Percentiles rank a stretch among this genome's conserved stretches.
These are phyloP conservation scores for Leptoclinus maculatus DNA, from an alignment of 2,797 vertebrate genomes.

Conservation along the genomic window DNA sequence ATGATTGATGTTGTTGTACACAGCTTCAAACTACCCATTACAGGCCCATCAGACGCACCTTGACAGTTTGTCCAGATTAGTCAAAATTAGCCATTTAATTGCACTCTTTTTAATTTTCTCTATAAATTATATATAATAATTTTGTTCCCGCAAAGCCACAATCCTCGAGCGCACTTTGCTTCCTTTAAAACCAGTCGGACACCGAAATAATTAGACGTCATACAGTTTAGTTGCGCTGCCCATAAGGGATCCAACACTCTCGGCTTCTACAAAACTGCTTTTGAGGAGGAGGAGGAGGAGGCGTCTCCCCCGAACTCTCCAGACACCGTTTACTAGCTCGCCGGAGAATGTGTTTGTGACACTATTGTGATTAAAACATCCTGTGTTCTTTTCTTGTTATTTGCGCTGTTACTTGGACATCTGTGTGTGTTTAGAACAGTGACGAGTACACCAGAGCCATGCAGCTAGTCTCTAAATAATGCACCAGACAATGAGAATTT, in stretches of 20 bases:
- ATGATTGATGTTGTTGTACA: not conserved
- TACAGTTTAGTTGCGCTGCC: not conserved
- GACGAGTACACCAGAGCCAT: not conserved
- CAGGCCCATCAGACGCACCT: not conserved
- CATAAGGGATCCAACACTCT: not conserved
- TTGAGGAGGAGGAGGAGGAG: not conserved
- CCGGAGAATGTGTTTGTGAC: conserved; percentile 12
- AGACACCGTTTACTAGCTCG: not conserved
- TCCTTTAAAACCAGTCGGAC: not conserved
- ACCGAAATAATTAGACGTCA: not conserved
- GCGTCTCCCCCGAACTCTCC: not conserved
- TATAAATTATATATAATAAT: not conserved
- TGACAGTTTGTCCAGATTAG: not conserved
- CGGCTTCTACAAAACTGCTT: not conserved
- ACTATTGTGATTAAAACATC: not conserved
- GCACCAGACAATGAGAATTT: not conserved
- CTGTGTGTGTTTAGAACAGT: not conserved
- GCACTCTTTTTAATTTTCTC: not conserved
- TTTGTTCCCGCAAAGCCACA: not conserved
- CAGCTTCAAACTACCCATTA: not conserved
- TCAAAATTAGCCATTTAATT: not conserved
- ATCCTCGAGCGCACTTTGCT: not conserved
- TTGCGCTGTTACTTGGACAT: not conserved
- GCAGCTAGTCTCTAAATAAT: conserved; percentile 3
- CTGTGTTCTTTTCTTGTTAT: not conserved